These are phyloP conservation scores for Plebejus anna DNA, from an alignment of 2,888 invertebrate genomes.

Conservation along the genomic window DNA sequence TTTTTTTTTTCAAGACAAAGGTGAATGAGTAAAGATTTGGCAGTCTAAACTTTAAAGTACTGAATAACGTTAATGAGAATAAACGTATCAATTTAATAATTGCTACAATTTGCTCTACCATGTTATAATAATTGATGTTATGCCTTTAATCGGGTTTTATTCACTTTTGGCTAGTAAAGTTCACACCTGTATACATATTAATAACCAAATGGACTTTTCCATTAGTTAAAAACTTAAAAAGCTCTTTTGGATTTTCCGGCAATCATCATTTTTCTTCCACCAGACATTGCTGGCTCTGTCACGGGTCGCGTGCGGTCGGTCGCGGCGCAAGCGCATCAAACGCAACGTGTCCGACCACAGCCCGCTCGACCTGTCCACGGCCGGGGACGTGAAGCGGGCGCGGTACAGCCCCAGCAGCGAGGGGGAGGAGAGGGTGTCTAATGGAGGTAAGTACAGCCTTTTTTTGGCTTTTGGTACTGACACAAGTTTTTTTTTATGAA, in stretches of 20 bases:
- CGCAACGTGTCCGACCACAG: constrained; percentile 59
- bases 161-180: no score
- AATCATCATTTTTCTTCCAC: constrained; percentile 31
- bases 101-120: no score
- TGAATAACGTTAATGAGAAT: no score
- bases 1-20: not conserved
- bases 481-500: no score
- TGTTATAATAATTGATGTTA: no score
- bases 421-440: constrained; percentile 68
- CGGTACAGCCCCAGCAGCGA: constrained; percentile 67
- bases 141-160: no score
- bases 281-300: constrained; percentile 68
- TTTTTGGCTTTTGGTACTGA: no score
- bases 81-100: no score
- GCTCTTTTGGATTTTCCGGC: no score
- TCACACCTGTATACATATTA: not conserved
- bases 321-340: constrained; percentile 61
- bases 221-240: not conserved
- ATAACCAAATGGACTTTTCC: not conserved
- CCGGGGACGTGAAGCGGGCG: constrained; percentile 66
- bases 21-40: not conserved
- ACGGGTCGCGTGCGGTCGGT: constrained; percentile 61
- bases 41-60: no score
- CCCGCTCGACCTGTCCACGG: constrained; percentile 69
- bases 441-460: constrained; percentile 53